Percentiles rank a stretch among this genome's conserved stretches.
phyloP scores from a whole-genome alignment of 2,113 vertebrate species.

The Anser cygnoides region DNA sequence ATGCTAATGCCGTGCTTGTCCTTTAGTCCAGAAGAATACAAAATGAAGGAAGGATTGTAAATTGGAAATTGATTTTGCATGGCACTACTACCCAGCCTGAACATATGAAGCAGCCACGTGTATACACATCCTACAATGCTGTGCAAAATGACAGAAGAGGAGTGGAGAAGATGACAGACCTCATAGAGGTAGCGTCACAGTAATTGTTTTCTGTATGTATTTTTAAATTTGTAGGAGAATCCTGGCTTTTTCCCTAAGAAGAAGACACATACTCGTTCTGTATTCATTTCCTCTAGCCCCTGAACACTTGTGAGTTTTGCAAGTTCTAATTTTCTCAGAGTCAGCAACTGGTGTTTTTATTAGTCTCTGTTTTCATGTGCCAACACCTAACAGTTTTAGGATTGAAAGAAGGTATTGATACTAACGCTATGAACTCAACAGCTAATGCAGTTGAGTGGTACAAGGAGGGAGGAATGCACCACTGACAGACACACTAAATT shows the following conservation, averaged over 20 bases:
- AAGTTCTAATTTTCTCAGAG: not conserved
- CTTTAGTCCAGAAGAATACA: conserved; percentile 90
- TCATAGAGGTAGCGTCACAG: conserved; percentile 76
- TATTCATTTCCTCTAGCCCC: not conserved
- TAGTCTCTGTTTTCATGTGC: not conserved
- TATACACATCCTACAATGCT: conserved; percentile 95
- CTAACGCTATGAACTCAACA: not conserved
- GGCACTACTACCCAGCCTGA: conserved; percentile 90
- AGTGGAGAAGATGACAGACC: conserved; percentile 87
- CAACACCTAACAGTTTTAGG: not conserved
- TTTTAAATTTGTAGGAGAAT: not conserved
- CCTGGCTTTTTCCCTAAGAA: accelerated
- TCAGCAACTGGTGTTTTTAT: not conserved
- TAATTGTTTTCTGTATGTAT: accelerated
- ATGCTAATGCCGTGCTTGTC: not conserved
- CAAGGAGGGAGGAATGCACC: not conserved
- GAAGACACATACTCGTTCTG: not conserved
- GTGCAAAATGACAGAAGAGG: conserved; percentile 97
- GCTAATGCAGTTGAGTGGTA: not conserved
- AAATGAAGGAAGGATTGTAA: conserved; percentile 93
- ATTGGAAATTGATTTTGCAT: conserved; percentile 95
- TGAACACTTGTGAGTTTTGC: not conserved
- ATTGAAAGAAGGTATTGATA: not conserved
- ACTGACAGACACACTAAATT: not conserved
- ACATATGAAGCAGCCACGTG: conserved; percentile 89